phyloP scores from a whole-genome alignment of 92 coral and sea anemone genomes.

The Zoanthus solanderi region DNA sequence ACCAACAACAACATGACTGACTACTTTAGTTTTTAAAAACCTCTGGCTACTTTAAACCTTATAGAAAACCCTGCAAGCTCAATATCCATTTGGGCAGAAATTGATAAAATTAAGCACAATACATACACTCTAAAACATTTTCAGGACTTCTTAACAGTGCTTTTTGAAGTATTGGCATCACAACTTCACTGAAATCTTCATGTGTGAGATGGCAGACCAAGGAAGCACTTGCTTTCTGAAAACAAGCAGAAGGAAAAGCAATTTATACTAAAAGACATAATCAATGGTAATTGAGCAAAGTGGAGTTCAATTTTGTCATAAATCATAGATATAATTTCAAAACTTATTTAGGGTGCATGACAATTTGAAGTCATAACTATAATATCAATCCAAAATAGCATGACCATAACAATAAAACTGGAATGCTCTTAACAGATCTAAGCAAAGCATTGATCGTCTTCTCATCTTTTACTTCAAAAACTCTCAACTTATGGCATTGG shows the following conservation, averaged over 20 bases:
- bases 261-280: neutral
- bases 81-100: neutral
- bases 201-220: conserved; percentile 83
- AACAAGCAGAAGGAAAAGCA: neutral
- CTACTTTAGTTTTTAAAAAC: too few species aligned
- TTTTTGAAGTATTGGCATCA: conserved; percentile 87
- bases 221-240: conserved; percentile 74
- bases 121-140: conserved; percentile 91
- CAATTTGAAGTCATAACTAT: too few species aligned
- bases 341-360: too few species aligned
- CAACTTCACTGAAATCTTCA: conserved; percentile 76
- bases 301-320: neutral
- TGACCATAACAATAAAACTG: too few species aligned
- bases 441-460: too few species aligned
- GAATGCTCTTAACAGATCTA: too few species aligned
- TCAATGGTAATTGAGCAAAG: neutral
- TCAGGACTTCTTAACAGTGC: conserved; percentile 93
- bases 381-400: too few species aligned
- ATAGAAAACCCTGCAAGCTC: too few species aligned
- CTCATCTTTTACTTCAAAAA: too few species aligned
- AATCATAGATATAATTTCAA: neutral
- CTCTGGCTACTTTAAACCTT: too few species aligned
- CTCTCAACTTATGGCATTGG: too few species aligned
- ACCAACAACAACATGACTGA: neutral
- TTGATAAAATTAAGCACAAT: neutral